These are phyloP conservation scores for Myotis yumanensis DNA, from an alignment of 2,113 vertebrate genomes.

Conservation along the genomic window DNA sequence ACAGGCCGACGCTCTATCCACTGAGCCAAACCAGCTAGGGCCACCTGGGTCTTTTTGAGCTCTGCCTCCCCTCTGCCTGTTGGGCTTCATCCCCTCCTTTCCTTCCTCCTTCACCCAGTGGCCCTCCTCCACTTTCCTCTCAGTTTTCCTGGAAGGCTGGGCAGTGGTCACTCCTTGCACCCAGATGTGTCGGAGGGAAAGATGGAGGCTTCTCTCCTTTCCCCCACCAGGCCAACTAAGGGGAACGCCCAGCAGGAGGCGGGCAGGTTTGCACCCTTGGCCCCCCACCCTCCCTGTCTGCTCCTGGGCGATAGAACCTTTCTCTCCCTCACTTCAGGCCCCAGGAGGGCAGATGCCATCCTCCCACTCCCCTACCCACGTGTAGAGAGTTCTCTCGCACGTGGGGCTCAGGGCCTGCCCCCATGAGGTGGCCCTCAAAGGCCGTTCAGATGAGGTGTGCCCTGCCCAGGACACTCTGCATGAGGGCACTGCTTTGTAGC, in stretches of 20 bases:
- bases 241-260: neutral
- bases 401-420: neutral
- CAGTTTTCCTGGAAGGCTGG: neutral
- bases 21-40: no score
- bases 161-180: neutral
- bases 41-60: neutral
- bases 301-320: neutral
- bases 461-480: neutral
- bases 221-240: accelerated
- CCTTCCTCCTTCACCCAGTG: neutral
- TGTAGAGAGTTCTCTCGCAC: neutral
- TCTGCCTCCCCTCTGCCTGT: neutral
- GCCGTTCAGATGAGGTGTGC: neutral
- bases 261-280: neutral
- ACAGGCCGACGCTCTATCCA: no score
- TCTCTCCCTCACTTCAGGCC: neutral
- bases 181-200: neutral
- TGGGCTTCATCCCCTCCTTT: no score
- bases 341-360: no score
- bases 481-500: neutral
- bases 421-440: neutral
- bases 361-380: neutral
- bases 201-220: no score
- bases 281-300: neutral
- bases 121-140: neutral